Conservation (phyloP, 2,113 vertebrate species). For the human (Homo sapiens) region DNA sequence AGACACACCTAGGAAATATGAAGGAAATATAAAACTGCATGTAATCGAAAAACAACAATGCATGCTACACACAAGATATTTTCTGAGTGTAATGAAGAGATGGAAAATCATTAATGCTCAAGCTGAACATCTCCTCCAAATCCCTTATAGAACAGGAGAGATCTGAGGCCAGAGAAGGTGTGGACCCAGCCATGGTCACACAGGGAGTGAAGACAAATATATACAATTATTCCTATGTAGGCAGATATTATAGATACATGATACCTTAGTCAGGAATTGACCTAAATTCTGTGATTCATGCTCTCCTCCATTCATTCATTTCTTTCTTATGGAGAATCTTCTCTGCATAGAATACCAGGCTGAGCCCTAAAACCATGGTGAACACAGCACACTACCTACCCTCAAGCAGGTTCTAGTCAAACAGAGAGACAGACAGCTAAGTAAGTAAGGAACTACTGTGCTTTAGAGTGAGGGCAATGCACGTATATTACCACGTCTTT, state of each 20-base stretch:
- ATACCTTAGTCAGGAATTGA: background rate
- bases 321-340: background rate
- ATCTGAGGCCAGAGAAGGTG: background rate
- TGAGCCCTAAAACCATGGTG: background rate
- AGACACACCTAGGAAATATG: background rate
- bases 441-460: background rate
- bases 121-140: background rate
- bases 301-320: background rate
- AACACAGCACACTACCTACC: too few relatives aligned
- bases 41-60: background rate
- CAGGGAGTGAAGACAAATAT: background rate
- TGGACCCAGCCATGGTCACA: background rate
- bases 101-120: background rate
- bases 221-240: background rate
- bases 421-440: background rate
- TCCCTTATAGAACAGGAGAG: background rate
- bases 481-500: accelerated
- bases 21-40: background rate
- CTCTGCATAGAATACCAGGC: too few relatives aligned
- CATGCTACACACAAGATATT: background rate
- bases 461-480: background rate
- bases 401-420: background rate
- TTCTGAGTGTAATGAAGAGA: background rate
- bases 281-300: background rate
- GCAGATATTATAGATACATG: background rate